A percentile compares a stretch with the other conserved stretches of the same genome.
These are phyloP conservation scores for Drosophila aldrichi DNA, from an alignment of 2,888 invertebrate genomes.

Conservation along the genomic window DNA sequence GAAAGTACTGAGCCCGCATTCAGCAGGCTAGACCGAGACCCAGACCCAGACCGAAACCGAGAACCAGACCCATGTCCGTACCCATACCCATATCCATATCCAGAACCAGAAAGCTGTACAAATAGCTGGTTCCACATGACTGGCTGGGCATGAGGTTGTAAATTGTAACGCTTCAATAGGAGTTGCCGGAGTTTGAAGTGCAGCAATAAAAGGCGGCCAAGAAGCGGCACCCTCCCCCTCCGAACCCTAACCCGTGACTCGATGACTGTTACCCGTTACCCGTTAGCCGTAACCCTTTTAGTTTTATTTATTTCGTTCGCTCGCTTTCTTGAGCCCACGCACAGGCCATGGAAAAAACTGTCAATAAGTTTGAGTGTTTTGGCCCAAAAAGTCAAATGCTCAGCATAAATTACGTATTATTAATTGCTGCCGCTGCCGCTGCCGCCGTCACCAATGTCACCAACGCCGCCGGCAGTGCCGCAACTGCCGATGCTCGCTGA, in stretches of 20 bases:
- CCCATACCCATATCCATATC: neutral
- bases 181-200: constrained; percentile 65
- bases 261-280: constrained; percentile 9
- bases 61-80: neutral
- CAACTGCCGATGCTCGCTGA: constrained; percentile 50
- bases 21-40: constrained; percentile 7
- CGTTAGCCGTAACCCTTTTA: constrained; percentile 36
- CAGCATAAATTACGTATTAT: constrained; percentile 77
- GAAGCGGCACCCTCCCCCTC: neutral
- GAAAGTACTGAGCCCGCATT: constrained; percentile 41
- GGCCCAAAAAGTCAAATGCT: constrained; percentile 67
- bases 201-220: constrained; percentile 53
- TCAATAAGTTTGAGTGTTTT: constrained; percentile 72
- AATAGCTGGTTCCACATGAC: constrained; percentile 63
- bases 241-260: neutral
- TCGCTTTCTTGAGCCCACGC: constrained; percentile 37
- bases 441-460: constrained; percentile 29
- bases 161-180: constrained; percentile 76
- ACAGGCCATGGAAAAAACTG: constrained; percentile 39
- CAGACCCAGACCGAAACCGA: neutral
- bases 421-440: constrained; percentile 68
- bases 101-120: constrained; percentile 33
- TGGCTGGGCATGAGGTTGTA: constrained; percentile 60
- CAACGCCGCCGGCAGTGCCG: constrained; percentile 6
- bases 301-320: constrained; percentile 31